These are phyloP conservation scores for Tineola bisselliella DNA, from an alignment of 2,888 invertebrate species.

Conservation along the genomic window DNA sequence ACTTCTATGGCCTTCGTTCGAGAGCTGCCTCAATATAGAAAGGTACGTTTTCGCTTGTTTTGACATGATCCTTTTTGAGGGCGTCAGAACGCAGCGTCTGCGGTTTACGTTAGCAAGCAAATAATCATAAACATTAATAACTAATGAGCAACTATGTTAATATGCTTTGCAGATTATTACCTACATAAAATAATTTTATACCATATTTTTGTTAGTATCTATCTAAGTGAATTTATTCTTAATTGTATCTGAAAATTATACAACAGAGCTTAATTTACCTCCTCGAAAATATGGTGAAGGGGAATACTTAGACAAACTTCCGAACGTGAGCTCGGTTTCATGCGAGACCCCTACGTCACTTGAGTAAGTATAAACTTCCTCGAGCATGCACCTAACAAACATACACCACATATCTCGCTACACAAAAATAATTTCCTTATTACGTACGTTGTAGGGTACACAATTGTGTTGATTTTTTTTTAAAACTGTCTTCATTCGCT, in stretches of 20 bases:
- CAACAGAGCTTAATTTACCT: not conserved
- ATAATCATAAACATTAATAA: too few relatives aligned
- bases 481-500: slow-evolving; percentile 1
- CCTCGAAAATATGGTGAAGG: not conserved
- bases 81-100: not conserved
- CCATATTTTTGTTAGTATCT: too few relatives aligned
- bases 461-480: not conserved
- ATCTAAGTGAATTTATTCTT: too few relatives aligned
- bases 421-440: not conserved
- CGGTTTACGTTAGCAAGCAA: not conserved
- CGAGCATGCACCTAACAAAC: not conserved
- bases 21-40: slow-evolving; percentile 25
- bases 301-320: not conserved
- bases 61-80: not conserved
- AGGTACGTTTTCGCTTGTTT: slow-evolving; percentile 25
- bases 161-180: too few relatives aligned
- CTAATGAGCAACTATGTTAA: too few relatives aligned
- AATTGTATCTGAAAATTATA: not conserved
- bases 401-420: not conserved
- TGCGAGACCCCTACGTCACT: not conserved
- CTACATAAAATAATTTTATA: too few relatives aligned
- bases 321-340: not conserved
- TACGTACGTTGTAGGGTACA: not conserved
- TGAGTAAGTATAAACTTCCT: not conserved
- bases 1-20: slow-evolving; percentile 12